Conservation (phyloP, 2,113 vertebrate genomes). For the Calyptommatus sinebrachiatus region DNA sequence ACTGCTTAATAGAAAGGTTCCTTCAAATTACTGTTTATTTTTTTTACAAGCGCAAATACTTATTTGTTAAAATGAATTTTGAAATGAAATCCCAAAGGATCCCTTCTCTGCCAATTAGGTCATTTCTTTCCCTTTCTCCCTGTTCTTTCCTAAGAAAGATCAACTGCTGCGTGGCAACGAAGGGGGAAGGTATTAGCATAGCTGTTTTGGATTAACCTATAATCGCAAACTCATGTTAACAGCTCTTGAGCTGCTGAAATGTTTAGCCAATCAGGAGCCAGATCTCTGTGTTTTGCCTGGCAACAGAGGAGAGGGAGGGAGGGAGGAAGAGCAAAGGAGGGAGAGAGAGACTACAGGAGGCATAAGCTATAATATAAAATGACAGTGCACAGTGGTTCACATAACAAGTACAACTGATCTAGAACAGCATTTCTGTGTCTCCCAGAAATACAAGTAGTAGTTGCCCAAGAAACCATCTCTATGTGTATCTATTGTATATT, state of each 20-base stretch:
- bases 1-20: neutral
- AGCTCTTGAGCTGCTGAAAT: slow-evolving; percentile 54
- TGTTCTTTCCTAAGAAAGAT: slow-evolving; percentile 27
- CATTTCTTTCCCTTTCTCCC: neutral
- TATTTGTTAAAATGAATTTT: slow-evolving; percentile 2
- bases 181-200: slow-evolving; percentile 34
- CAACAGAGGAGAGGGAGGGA: slow-evolving; percentile 65
- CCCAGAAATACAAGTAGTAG: slow-evolving; percentile 21
- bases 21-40: neutral
- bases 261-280: slow-evolving; percentile 64
- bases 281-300: slow-evolving; percentile 68
- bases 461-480: neutral
- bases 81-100: fast-evolving
- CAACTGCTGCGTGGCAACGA: slow-evolving; percentile 45
- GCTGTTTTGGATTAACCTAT: slow-evolving; percentile 50
- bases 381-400: slow-evolving; percentile 22
- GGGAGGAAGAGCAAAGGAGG: too few relatives aligned
- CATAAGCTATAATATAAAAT: slow-evolving; percentile 48
- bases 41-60: neutral
- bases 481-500: neutral
- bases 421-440: slow-evolving; percentile 49
- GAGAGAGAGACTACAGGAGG: slow-evolving; percentile 57
- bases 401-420: slow-evolving; percentile 44
- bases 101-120: neutral
- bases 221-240: slow-evolving; percentile 51